Percentiles rank a stretch among this genome's conserved stretches.
These are phyloP conservation scores for Mormyrops attenuatus DNA, from an alignment of 2,797 vertebrate genomes.

Conservation along the genomic window DNA sequence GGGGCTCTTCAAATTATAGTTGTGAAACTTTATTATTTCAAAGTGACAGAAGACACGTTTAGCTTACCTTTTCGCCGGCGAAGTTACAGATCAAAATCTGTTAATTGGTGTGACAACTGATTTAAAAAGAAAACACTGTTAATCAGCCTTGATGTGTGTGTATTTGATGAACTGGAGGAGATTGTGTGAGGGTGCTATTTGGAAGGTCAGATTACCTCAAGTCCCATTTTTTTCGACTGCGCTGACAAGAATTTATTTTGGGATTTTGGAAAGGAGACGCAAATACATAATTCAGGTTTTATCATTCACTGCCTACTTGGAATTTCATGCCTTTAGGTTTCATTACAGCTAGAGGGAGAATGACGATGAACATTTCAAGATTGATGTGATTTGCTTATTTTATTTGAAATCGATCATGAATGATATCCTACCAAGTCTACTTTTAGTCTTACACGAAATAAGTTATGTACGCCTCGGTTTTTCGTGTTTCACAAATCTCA, in stretches of 20 bases:
- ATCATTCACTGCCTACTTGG: constrained; percentile 6
- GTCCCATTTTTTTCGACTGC: constrained; percentile 37
- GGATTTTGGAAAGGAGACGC: constrained; percentile 32
- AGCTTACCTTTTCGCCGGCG: constrained; percentile 59
- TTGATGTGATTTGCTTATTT: not conserved
- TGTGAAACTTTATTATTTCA: constrained; percentile 64
- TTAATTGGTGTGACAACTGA: constrained; percentile 66
- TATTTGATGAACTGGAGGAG: constrained; percentile 10
- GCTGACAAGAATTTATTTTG: constrained; percentile 36
- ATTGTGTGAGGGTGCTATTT: constrained; percentile 26
- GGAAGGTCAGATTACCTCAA: constrained; percentile 30
- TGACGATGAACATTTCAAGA: not conserved
- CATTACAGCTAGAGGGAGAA: not conserved
- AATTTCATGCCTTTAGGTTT: not conserved
- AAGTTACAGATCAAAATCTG: constrained; percentile 64
- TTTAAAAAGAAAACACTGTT: constrained; percentile 61
- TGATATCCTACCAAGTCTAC: not conserved
- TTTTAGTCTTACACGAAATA: not conserved
- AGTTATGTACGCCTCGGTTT: not conserved
- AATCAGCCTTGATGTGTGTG: constrained; percentile 57
- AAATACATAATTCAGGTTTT: not conserved
- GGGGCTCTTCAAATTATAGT: constrained; percentile 73
- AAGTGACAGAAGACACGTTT: constrained; percentile 24
- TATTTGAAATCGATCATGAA: constrained; percentile 5
- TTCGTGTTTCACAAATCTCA: not conserved